Conservation (phyloP, 2,113 vertebrate species). For the Fukomys damarensis region DNA sequence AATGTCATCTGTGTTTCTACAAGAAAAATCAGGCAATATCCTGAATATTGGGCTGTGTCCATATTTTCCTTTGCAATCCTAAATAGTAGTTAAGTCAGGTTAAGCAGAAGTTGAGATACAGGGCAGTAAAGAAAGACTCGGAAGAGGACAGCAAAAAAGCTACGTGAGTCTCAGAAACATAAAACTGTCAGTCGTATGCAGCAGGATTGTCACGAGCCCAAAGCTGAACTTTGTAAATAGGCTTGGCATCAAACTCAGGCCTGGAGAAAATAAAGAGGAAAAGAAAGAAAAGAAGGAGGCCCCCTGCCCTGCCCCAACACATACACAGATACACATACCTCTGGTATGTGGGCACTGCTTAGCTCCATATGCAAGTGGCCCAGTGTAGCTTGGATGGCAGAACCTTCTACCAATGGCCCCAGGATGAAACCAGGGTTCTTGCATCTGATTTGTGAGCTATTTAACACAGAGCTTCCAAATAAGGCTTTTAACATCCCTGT, state of each 20-base stretch:
- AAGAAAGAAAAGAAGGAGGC: background rate
- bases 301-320: background rate
- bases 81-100: background rate
- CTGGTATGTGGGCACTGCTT: background rate
- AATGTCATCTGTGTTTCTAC: background rate
- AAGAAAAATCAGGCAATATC: background rate
- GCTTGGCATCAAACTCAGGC: slow-evolving; percentile 79
- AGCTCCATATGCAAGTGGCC: background rate
- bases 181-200: slow-evolving; percentile 40
- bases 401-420: background rate
- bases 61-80: background rate
- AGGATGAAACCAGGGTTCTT: background rate
- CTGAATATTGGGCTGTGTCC: background rate
- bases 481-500: background rate
- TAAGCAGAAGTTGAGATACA: slow-evolving; percentile 12
- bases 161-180: slow-evolving; percentile 50
- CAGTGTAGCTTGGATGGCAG: accelerated
- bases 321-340: slow-evolving; percentile 50
- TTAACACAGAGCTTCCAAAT: background rate
- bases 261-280: slow-evolving; percentile 77
- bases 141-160: slow-evolving; percentile 53
- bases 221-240: slow-evolving; percentile 86
- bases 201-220: slow-evolving; percentile 85
- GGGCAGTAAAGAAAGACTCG: slow-evolving; percentile 1
- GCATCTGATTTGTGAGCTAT: background rate